phyloP scores from a whole-genome alignment of 1,140 invertebrate genomes.

The Colletes latitarsis region DNA sequence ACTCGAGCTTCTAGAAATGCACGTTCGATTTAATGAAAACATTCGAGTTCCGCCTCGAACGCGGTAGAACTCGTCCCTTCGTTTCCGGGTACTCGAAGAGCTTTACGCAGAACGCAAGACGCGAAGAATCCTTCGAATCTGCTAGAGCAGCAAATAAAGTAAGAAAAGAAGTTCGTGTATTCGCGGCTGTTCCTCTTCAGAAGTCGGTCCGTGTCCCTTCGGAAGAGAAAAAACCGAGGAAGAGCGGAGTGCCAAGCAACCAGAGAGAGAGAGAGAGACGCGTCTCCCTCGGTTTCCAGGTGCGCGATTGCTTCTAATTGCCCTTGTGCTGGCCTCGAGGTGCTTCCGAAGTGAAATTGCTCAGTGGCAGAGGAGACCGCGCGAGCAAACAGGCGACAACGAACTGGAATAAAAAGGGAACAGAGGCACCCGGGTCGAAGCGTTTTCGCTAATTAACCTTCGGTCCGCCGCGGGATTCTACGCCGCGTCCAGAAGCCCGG shows the following conservation, averaged over 20 bases:
- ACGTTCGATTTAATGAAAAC: too few relatives aligned
- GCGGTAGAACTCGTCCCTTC: too few relatives aligned
- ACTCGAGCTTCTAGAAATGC: background rate
- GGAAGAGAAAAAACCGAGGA: background rate
- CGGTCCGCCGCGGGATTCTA: conserved; percentile 27
- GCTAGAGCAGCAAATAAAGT: conserved; percentile 37
- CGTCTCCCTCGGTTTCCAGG: conserved; percentile 58
- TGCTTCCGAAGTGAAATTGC: conserved; percentile 66
- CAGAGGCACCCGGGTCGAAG: conserved; percentile 24
- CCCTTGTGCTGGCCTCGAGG: conserved; percentile 42
- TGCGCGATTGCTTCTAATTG: conserved; percentile 71
- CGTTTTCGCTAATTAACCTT: conserved; percentile 64
- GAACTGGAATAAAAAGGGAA: conserved; percentile 38
- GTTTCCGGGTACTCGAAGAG: too few relatives aligned
- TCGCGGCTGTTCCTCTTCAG: background rate
- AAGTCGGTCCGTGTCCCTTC: conserved; percentile 4
- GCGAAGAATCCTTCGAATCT: conserved; percentile 30
- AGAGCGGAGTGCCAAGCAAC: background rate
- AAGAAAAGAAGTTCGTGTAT: background rate
- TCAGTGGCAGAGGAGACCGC: conserved; percentile 10
- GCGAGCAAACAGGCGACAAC: conserved; percentile 6
- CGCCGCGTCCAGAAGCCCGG: background rate
- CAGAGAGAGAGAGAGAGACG: background rate
- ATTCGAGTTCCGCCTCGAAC: too few relatives aligned
- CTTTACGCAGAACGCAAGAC: background rate